phyloP scores from a whole-genome alignment of 2,113 vertebrate genomes.

The Pristiophorus japonicus region DNA sequence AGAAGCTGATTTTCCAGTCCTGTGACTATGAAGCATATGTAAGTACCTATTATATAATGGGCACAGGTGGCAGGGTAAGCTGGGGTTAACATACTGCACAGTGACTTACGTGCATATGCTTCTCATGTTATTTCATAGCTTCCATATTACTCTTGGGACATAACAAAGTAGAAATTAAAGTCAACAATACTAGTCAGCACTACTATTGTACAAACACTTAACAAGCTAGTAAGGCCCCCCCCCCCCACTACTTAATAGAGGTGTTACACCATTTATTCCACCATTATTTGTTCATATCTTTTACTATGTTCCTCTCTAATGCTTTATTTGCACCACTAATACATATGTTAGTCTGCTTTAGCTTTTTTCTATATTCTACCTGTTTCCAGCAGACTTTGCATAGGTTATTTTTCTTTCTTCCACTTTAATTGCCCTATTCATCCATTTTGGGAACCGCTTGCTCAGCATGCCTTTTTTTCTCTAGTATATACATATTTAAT shows the following conservation, averaged over 20 bases:
- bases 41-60: conserved; percentile 56
- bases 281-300: neutral
- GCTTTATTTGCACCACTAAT: neutral
- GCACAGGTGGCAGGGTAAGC: too few relatives aligned
- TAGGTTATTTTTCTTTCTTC: neutral
- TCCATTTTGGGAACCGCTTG: too few relatives aligned
- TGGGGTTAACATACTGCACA: neutral
- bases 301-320: neutral
- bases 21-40: conserved; percentile 99
- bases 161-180: neutral
- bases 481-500: neutral
- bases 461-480: neutral
- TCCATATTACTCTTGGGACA: neutral
- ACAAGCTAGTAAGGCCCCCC: neutral
- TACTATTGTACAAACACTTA: too few relatives aligned
- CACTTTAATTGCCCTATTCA: neutral
- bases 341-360: neutral
- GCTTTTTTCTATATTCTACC: neutral
- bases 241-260: neutral
- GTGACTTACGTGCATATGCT: neutral
- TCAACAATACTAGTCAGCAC: neutral
- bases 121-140: neutral
- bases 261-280: neutral
- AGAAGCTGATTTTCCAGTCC: conserved; percentile 98
- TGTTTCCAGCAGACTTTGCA: neutral